These are phyloP conservation scores for Dicaeum eximium DNA, from an alignment of 2,113 vertebrate species.

Conservation along the genomic window DNA sequence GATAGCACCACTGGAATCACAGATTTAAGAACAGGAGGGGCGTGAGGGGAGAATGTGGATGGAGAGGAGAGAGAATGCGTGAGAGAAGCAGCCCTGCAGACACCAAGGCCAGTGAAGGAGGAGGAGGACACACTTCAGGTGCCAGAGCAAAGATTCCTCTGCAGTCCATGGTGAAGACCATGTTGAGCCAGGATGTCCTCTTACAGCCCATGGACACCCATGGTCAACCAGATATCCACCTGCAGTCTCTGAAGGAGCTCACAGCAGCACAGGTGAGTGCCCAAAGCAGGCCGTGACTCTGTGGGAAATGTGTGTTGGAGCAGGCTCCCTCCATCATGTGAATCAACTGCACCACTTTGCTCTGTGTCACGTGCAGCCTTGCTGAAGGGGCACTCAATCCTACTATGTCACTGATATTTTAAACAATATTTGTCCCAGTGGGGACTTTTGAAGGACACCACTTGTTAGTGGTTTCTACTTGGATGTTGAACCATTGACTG, in stretches of 20 bases:
- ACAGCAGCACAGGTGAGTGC: neutral
- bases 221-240: too few species aligned
- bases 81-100: neutral
- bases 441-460: neutral
- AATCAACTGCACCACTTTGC: neutral
- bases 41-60: neutral
- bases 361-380: neutral
- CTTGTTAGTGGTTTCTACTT: neutral
- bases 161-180: neutral
- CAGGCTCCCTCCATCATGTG: neutral
- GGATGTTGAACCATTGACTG: neutral
- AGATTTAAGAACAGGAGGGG: neutral
- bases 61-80: neutral
- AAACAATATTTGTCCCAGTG: neutral
- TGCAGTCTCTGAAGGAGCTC: neutral
- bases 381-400: neutral
- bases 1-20: neutral
- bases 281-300: rapidly evolving
- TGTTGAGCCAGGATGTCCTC: too few species aligned
- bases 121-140: neutral
- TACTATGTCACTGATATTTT: neutral
- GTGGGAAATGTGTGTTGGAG: rapidly evolving
- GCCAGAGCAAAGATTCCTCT: neutral
- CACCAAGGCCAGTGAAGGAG: neutral
- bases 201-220: neutral